Evolutionary conservation across 92 coral and sea anemone species (phyloP), one percentile per base, ranked within the genome.

Genomic region (Zoanthus sansibaricus): DNA sequence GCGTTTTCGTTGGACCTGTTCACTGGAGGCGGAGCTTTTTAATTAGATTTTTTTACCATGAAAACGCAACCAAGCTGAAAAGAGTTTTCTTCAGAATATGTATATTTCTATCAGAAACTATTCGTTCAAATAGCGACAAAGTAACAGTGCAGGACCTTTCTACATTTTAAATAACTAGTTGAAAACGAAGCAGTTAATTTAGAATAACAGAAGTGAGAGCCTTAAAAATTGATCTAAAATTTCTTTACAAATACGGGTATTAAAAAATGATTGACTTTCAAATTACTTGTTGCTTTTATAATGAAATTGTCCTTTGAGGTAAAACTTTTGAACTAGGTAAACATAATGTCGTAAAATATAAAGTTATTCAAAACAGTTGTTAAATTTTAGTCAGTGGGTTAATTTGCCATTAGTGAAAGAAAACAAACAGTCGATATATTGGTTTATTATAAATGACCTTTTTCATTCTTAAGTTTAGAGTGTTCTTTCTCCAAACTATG

Each of bases 371-470:
- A 80, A 80, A 47, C 1, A 64, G 74, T 66, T 64, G 42, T 80
- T 67, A 54, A 15, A 66, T 12, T 66, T 44, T 32, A 46, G 48
- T 80, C 46, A 46, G 62, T 46, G 47, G 74, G 85, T 80, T 80
- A 80, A 80, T 80, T 80, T 80, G 75, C 25, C 73, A 80, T 80
- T 66, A 80, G 85, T 80, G 75, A 80, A 80, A 80, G 85, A 80
- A 80, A 80, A 80, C 85, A 80, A 67, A 80, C 85, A 80, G 46
- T 80, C 32, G 30, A 42, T 20, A 31, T 25, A 7, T 30, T 25
- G 58, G 61, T 58, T 21, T 18, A 46, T 51, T 7, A 3, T 44
- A 45, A 12, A 66, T 80, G 58, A 67, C 61, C 73, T 66, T 18
- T 47, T 25, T 78, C 46, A 80, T 67, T 74, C 44, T 12, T 48